phyloP scores from a whole-genome alignment of 2,888 invertebrate genomes.

The Rhagium mordax region DNA sequence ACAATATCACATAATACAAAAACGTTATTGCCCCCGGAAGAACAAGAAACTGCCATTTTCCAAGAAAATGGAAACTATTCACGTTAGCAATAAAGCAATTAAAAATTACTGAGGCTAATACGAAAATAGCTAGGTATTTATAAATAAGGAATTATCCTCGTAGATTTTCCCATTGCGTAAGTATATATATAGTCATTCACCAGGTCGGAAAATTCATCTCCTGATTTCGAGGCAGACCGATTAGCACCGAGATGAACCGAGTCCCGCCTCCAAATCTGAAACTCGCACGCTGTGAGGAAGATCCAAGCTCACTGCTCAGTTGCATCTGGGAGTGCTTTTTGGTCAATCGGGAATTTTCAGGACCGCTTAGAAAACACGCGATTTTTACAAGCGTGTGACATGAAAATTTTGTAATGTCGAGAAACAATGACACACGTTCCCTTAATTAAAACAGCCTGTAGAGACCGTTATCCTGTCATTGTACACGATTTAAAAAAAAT shows the following conservation, averaged over 20 bases:
- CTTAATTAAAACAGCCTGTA: neutral
- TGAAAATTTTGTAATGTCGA: neutral
- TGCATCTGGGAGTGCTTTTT: conserved; percentile 34
- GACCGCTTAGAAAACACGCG: conserved; percentile 14
- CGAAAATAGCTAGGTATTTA: too few relatives aligned
- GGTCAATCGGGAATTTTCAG: conserved; percentile 15
- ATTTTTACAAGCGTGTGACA: conserved; percentile 24
- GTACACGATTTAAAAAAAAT: neutral
- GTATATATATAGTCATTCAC: conserved; percentile 24
- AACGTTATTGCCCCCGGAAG: too few relatives aligned
- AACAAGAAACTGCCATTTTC: too few relatives aligned
- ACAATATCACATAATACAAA: too few relatives aligned
- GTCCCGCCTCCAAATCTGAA: conserved; percentile 37
- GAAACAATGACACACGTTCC: neutral
- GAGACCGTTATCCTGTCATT: neutral
- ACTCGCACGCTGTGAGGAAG: conserved; percentile 27
- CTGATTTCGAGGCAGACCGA: neutral
- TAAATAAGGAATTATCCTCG: conserved; percentile 2
- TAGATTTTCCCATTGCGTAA: conserved; percentile 24
- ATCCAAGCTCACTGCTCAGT: conserved; percentile 31
- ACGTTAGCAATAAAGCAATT: too few relatives aligned
- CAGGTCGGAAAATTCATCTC: conserved; percentile 33
- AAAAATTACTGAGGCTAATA: too few relatives aligned
- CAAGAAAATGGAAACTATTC: too few relatives aligned
- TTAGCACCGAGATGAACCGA: conserved; percentile 2